These are phyloP conservation scores for Butorides virescens DNA, from an alignment of 2,113 vertebrate species.

Conservation along the genomic window DNA sequence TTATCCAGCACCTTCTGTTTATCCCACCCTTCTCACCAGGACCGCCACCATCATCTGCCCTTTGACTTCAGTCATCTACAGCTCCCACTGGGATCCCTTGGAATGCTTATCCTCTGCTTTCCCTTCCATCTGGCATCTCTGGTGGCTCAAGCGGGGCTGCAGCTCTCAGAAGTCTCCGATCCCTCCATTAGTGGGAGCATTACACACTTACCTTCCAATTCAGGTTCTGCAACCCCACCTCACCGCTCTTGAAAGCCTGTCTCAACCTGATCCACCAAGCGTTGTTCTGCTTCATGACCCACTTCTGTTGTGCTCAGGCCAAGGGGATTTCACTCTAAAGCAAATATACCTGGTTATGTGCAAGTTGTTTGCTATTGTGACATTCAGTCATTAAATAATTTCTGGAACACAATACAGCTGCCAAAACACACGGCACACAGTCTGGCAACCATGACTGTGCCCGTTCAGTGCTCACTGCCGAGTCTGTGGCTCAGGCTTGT, in stretches of 20 bases:
- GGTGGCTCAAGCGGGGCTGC: not conserved
- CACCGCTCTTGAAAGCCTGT: not conserved
- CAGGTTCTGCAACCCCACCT: not conserved
- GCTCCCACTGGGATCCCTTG: not conserved
- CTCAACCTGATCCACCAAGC: not conserved
- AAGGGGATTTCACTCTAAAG: not conserved
- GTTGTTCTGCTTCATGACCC: not conserved
- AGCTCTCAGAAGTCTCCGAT: not conserved
- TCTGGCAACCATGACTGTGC: not conserved
- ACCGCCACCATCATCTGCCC: not conserved
- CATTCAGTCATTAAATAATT: not conserved
- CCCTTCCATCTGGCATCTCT: not conserved
- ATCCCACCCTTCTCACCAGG: not conserved
- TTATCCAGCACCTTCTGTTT: not conserved
- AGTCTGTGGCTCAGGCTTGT: not conserved
- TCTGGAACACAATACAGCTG: not conserved
- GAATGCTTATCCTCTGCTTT: not conserved
- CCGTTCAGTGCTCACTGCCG: not conserved
- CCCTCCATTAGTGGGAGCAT: fast-evolving
- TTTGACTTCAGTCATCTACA: not conserved
- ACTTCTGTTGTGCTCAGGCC: not conserved
- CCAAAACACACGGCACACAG: not conserved
- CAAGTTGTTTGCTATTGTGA: not conserved
- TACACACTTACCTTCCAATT: not conserved
- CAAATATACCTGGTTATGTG: not conserved